Conservation (phyloP, 2,797 vertebrate genomes). For the Limnodromus scolopaceus region DNA sequence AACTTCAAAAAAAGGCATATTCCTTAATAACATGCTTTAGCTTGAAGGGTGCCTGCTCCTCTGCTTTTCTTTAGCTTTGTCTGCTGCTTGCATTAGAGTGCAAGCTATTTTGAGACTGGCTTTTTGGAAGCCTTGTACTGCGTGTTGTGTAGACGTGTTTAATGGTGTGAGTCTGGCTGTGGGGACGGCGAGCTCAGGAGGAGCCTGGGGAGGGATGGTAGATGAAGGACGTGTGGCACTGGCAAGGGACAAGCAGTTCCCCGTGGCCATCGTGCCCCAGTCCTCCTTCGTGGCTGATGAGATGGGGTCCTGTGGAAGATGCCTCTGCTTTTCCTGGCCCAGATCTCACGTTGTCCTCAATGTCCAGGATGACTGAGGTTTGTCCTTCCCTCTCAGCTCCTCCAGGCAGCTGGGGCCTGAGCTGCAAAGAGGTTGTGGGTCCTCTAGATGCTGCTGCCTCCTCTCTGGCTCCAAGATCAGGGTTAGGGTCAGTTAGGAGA, state of each 20-base stretch:
- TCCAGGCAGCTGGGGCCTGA: not conserved
- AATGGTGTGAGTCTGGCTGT: not conserved
- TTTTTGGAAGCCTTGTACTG: not conserved
- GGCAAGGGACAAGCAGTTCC: not conserved
- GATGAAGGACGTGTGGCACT: not conserved
- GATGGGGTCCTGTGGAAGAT: rapidly evolving
- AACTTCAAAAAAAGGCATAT: conserved; percentile 61
- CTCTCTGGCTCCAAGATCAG: not conserved
- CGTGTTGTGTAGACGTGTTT: not conserved
- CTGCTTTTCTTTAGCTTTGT: conserved; percentile 57
- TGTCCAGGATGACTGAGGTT: not conserved
- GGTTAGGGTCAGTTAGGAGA: not conserved
- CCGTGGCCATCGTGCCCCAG: rapidly evolving
- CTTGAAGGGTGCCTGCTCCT: conserved; percentile 38
- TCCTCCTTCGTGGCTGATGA: rapidly evolving
- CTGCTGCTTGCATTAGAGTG: conserved; percentile 9
- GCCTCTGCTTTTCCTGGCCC: not conserved
- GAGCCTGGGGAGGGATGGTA: not conserved
- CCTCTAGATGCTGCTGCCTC: not conserved
- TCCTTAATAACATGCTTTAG: conserved; percentile 50
- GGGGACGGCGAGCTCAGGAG: not conserved
- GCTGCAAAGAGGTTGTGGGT: not conserved
- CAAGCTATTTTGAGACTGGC: conserved; percentile 49
- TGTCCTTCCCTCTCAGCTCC: not conserved
- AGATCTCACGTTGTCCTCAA: not conserved